Evolutionary conservation across 2,797 vertebrate genomes (phyloP), one percentile per base, ranked within the genome.

Genomic region (Epinephelus awoara): DNA sequence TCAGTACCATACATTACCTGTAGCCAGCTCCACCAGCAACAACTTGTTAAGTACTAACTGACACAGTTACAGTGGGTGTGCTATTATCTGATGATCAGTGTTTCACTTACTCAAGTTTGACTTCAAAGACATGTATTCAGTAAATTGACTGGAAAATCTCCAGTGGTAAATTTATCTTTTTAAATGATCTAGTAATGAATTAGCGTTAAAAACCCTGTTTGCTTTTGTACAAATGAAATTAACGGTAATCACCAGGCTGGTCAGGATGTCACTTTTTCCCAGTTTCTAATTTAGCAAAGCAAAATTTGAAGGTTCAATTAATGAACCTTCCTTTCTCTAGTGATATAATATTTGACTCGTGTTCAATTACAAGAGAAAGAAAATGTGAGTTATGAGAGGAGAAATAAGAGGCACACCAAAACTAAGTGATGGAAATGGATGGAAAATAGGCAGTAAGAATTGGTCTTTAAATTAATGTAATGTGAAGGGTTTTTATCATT

Each of bases 1-100:
- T 78, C 67, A 72, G 34, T 54, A 72, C 25, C 59, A 21, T 40
- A 40, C 15, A 57, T 18, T 34, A 71, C n/a, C 62, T 38, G 63
- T 10, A 6, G 62, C 55, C 29, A 8, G 50, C 21, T 54, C 27
- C 11, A 46, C 18, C 2, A 73, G 6, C 14, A 2, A 55, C 11
- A 67, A 49, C 19, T 59, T 52, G 34, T 44, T 2, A 59, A 34
- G 29, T 14, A 18, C 19, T 56, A 21, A 70, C 25, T 3, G 3
- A 54, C 27, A 40, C 25, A 38, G 2, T 62, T 21, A 38, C 42
- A 44, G 14, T 34, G 25, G 57, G 13, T 55, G n/a, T 63, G n/a
- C 15, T 29, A n/a, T 40, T 15, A 40, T 47, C 18, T 54, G 40
- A 23, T n/a, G n/a, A 54, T 55, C 4, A 40, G 5, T 21, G 29